Evolutionary conservation across 53 echinoderm and acorn worm genomes (phyloP).

Genomic region (Astropecten irregularis): DNA sequence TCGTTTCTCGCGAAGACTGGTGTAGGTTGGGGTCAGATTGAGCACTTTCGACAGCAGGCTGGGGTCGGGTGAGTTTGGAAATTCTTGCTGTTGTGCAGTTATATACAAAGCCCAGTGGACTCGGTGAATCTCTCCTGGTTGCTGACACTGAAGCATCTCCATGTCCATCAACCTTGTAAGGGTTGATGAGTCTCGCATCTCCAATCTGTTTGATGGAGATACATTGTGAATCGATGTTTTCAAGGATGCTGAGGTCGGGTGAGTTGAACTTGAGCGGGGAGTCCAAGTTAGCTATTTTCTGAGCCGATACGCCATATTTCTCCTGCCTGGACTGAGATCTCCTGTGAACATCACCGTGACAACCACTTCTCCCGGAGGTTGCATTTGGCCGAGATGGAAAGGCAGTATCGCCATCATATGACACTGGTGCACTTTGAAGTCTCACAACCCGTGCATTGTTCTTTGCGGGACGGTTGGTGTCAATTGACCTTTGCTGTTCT

Average conservation of each 20-base stretch:
- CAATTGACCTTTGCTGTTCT: background rate
- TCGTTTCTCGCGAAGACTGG: too few relatives aligned
- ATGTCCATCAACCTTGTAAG: too few relatives aligned
- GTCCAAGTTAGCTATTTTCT: slow-evolving; percentile 33
- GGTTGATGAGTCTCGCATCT: too few relatives aligned
- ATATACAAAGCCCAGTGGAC: slow-evolving; percentile 15
- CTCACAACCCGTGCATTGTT: too few relatives aligned
- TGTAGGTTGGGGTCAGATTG: too few relatives aligned
- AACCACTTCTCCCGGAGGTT: too few relatives aligned
- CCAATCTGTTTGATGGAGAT: background rate
- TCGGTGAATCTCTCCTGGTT: background rate
- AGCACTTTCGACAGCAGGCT: too few relatives aligned
- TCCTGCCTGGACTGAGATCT: background rate
- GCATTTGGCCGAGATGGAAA: too few relatives aligned
- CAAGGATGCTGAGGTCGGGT: background rate
- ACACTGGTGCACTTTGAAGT: too few relatives aligned
- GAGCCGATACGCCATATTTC: slow-evolving; percentile 29
- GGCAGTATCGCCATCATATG: background rate
- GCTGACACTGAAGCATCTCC: background rate
- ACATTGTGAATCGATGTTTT: background rate
- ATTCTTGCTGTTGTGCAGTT: slow-evolving; percentile 43
- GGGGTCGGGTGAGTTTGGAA: slow-evolving; percentile 6
- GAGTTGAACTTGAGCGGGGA: background rate
- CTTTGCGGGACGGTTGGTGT: background rate
- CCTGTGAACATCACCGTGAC: background rate